These are phyloP conservation scores for Thripadectes ignobilis DNA, from an alignment of 2,797 vertebrate species.

Conservation along the genomic window DNA sequence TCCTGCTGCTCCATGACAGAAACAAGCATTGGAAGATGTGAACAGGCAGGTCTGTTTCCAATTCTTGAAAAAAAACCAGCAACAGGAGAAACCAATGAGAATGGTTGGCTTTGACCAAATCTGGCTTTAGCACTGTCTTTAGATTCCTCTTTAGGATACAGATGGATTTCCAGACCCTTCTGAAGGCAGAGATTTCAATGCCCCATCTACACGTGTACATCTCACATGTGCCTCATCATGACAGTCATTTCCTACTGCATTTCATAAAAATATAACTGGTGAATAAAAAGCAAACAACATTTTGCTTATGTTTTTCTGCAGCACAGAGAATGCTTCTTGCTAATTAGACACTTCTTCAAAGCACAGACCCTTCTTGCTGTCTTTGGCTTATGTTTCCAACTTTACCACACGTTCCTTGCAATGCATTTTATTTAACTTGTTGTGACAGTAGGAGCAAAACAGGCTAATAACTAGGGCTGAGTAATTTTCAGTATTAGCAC, in stretches of 20 bases:
- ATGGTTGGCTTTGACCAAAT: background rate
- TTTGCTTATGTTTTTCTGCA: background rate
- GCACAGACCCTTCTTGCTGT: background rate
- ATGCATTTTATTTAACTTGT: conserved; percentile 9
- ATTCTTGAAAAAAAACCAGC: background rate
- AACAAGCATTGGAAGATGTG: background rate
- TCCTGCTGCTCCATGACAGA: background rate
- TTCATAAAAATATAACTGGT: background rate
- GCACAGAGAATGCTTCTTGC: background rate
- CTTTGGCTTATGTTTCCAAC: background rate
- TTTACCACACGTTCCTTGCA: background rate
- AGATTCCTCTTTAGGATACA: background rate
- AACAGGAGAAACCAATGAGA: background rate
- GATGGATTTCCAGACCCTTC: background rate
- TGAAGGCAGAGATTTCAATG: background rate
- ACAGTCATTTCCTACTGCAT: background rate
- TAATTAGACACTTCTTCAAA: background rate
- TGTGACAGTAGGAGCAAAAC: conserved; percentile 28
- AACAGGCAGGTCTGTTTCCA: background rate
- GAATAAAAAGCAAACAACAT: background rate
- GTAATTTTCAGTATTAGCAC: background rate
- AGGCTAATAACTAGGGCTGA: conserved; percentile 1
- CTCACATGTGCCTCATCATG: background rate
- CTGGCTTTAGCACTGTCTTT: background rate
- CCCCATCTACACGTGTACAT: rapidly evolving